A percentile compares a stretch with the other conserved stretches of the same genome.
Conservation (phyloP, 2,888 invertebrate genomes). For the Rhorus exstirpatorius region DNA sequence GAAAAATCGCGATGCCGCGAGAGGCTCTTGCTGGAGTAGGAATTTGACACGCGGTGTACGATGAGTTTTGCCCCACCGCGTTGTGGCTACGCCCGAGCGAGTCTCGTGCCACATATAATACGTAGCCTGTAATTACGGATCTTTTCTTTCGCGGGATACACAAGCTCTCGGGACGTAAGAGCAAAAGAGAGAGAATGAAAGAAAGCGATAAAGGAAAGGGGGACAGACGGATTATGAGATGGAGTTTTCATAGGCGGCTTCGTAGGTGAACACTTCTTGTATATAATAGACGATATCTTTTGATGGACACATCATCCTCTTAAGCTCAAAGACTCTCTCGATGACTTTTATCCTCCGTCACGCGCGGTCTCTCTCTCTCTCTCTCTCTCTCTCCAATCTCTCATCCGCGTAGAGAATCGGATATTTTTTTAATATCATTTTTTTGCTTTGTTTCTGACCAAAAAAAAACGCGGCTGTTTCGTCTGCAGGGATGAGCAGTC, state of each 20-base stretch:
- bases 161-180: slow-evolving; percentile 64
- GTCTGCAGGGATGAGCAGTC: neutral
- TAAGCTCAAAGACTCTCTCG: neutral
- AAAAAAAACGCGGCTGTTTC: too few species aligned
- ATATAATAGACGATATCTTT: too few species aligned
- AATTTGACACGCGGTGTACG: slow-evolving; percentile 62
- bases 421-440: neutral
- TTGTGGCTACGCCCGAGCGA: slow-evolving; percentile 55
- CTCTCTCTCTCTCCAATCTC: neutral
- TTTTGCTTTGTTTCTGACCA: neutral
- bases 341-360: slow-evolving; percentile 8
- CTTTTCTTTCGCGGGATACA: slow-evolving; percentile 72
- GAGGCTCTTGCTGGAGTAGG: slow-evolving; percentile 26
- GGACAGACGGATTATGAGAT: slow-evolving; percentile 17
- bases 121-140: slow-evolving; percentile 77
- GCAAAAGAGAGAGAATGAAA: neutral
- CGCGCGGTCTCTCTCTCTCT: slow-evolving; percentile 5
- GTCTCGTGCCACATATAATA: slow-evolving; percentile 70
- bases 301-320: slow-evolving; percentile 32
- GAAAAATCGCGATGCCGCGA: slow-evolving; percentile 20
- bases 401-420: neutral
- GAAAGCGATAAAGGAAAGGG: neutral
- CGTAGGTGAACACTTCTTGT: slow-evolving; percentile 31
- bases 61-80: slow-evolving; percentile 65
- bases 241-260: slow-evolving; percentile 46